Evolutionary conservation across 2,888 invertebrate genomes (phyloP).

Genomic region (Drosophila pegasa): DNA sequence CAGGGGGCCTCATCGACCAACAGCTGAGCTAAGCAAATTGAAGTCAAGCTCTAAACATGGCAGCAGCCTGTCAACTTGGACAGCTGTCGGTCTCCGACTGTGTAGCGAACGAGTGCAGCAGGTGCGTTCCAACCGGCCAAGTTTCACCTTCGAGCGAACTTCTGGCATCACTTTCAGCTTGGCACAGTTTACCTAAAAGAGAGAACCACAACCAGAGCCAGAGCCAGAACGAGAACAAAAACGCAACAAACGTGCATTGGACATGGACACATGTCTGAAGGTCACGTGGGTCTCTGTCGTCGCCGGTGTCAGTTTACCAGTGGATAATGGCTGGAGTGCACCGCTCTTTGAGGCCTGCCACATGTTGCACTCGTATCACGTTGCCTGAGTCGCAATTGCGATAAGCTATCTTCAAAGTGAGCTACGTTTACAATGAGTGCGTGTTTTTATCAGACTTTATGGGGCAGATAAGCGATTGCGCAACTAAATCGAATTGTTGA

Average conservation of each 20-base stretch:
- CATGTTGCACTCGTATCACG: conserved; percentile 36
- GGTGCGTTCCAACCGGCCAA: conserved; percentile 56
- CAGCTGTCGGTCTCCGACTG: conserved; percentile 27
- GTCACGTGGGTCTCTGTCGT: conserved; percentile 47
- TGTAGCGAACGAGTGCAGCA: conserved; percentile 24
- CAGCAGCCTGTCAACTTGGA: conserved; percentile 22
- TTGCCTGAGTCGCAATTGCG: conserved; percentile 8
- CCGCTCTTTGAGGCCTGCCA: conserved; percentile 36
- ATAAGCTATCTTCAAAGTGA: conserved; percentile 38
- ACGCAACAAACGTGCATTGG: conserved; percentile 10
- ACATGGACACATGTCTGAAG: conserved; percentile 52
- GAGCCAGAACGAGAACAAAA: conserved; percentile 12
- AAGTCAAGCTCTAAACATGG: conserved; percentile 17
- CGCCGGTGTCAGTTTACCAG: conserved; percentile 44
- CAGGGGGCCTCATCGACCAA: conserved; percentile 28
- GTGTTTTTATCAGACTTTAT: conserved; percentile 29
- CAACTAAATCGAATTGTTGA: conserved; percentile 18
- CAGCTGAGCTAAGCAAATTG: conserved; percentile 17
- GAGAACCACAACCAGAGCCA: conserved; percentile 20
- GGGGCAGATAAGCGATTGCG: conserved; percentile 33
- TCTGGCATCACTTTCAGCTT: conserved; percentile 71
- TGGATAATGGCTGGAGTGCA: neutral
- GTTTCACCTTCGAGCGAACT: conserved; percentile 68
- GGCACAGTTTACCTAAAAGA: conserved; percentile 54
- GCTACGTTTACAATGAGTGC: neutral